Percentiles rank a stretch among this genome's conserved stretches.
These are phyloP conservation scores for Pyrgilauda ruficollis DNA, from an alignment of 2,113 vertebrate species.

Conservation along the genomic window DNA sequence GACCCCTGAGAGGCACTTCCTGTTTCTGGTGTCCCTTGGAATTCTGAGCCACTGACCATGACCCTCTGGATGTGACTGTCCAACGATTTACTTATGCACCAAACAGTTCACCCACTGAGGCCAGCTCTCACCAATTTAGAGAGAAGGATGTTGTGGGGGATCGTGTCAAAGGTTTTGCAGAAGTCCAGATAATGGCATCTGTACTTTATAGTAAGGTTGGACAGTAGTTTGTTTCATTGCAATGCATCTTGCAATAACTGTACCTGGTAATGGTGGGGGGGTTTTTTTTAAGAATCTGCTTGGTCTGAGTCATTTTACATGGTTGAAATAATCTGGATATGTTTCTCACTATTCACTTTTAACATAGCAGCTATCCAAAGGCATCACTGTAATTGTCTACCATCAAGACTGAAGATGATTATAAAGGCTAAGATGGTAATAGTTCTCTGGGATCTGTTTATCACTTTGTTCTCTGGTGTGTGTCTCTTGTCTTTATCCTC, in stretches of 20 bases:
- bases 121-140: background rate
- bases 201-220: background rate
- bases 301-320: background rate
- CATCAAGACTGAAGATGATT: background rate
- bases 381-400: background rate
- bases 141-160: background rate
- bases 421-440: background rate
- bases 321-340: background rate
- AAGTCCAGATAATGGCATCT: background rate
- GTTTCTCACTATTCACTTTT: background rate
- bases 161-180: background rate
- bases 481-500: background rate
- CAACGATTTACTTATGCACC: background rate
- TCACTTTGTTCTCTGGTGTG: background rate
- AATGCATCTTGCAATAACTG: background rate
- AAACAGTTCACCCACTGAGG: background rate
- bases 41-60: rapidly evolving
- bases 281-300: background rate
- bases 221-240: background rate
- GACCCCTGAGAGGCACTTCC: background rate
- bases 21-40: background rate
- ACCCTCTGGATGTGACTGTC: too few relatives aligned
- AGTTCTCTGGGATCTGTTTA: background rate
- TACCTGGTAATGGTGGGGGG: rapidly evolving
- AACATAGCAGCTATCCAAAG: background rate